Conservation (phyloP, 2,797 vertebrate species). For the Alectoris magna region DNA sequence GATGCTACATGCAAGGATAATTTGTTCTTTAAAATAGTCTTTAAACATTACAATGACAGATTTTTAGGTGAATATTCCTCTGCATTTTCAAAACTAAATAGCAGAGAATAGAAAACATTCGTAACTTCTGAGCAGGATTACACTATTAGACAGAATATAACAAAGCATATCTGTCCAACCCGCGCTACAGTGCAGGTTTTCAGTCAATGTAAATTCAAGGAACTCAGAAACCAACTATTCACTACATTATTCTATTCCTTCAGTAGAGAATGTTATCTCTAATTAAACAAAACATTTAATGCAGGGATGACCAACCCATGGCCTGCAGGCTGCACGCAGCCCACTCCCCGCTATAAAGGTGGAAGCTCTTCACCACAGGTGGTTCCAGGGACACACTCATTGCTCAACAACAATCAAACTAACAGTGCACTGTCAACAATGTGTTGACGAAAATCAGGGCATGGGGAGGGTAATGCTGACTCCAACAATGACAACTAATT, state of each 20-base stretch:
- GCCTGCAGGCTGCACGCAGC: no score
- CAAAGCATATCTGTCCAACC: neutral
- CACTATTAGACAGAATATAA: neutral
- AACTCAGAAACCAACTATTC: neutral
- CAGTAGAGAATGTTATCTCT: neutral
- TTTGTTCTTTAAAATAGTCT: neutral
- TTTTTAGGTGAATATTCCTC: neutral
- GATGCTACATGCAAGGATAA: neutral
- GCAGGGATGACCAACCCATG: no score
- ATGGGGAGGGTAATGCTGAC: no score
- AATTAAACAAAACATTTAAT: neutral
- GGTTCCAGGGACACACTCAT: no score
- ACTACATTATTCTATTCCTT: neutral
- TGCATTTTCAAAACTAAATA: neutral
- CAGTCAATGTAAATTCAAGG: neutral
- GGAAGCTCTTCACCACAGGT: no score
- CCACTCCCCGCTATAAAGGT: no score
- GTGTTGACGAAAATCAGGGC: no score
- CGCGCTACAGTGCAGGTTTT: neutral
- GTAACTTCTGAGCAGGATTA: neutral
- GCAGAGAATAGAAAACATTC: neutral
- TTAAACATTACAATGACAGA: neutral
- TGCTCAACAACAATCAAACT: no score
- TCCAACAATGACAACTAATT: no score
- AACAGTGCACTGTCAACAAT: no score